Percentiles rank a stretch among this genome's conserved stretches.
Conservation (phyloP, 1,140 invertebrate species). For the Drosophila nasuta region DNA sequence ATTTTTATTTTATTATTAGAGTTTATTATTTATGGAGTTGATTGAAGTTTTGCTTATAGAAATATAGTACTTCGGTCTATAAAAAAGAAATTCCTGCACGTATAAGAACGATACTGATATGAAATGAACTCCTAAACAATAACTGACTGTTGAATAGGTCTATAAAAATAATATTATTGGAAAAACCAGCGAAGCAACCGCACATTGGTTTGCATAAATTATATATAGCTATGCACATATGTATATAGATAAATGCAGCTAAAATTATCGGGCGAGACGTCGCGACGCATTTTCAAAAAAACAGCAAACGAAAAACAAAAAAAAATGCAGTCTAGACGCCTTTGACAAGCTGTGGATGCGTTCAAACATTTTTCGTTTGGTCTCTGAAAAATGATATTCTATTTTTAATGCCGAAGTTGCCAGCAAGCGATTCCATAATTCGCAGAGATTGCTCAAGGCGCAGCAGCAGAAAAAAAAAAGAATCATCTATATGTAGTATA, state of each 20-base stretch:
- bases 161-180: slow-evolving; percentile 14
- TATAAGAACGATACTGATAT: slow-evolving; percentile 1
- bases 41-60: neutral
- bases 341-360: slow-evolving; percentile 57
- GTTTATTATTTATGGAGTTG: no score
- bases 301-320: neutral
- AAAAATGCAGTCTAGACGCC: slow-evolving; percentile 62
- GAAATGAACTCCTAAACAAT: neutral
- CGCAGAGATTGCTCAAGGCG: slow-evolving; percentile 26
- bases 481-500: no score
- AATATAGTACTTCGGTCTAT: neutral
- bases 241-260: slow-evolving; percentile 62
- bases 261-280: slow-evolving; percentile 70
- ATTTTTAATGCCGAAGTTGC: slow-evolving; percentile 32
- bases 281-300: slow-evolving; percentile 70
- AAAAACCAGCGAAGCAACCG: slow-evolving; percentile 11
- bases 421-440: slow-evolving; percentile 28
- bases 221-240: slow-evolving; percentile 49
- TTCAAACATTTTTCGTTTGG: slow-evolving; percentile 25
- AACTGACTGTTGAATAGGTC: slow-evolving; percentile 5
- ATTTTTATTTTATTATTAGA: no score
- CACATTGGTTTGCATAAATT: slow-evolving; percentile 5
- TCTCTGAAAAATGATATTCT: slow-evolving; percentile 39
- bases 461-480: neutral
- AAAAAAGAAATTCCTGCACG: slow-evolving; percentile 45